Evolutionary conservation across 1,140 invertebrate genomes (phyloP).

Genomic region (Holotrichia oblita): DNA sequence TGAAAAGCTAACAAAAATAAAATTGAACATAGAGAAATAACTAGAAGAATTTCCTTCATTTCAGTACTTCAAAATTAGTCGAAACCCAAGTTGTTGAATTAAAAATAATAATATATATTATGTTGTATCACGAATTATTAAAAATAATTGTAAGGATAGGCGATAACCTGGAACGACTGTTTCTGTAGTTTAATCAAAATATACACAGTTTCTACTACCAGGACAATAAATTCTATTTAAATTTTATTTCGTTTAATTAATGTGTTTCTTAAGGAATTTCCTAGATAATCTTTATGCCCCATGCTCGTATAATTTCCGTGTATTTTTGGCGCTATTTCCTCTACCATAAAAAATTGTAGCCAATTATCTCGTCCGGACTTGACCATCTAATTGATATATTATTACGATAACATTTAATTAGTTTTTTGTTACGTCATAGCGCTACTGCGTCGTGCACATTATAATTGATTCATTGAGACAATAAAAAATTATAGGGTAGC

Average conservation of each 20-base stretch:
- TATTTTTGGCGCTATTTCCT: background rate
- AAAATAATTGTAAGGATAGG: too few species aligned
- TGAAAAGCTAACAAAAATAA: too few species aligned
- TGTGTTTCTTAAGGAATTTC: background rate
- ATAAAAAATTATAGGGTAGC: slow-evolving; percentile 2
- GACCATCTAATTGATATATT: slow-evolving; percentile 2
- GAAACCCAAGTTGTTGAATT: too few species aligned
- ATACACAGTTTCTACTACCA: too few species aligned
- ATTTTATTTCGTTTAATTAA: background rate
- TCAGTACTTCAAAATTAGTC: too few species aligned
- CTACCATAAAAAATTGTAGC: background rate
- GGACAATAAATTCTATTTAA: background rate
- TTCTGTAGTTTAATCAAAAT: too few species aligned
- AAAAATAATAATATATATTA: too few species aligned
- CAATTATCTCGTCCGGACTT: background rate
- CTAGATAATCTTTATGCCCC: background rate
- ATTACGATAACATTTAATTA: slow-evolving; percentile 14
- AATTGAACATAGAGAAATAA: too few species aligned
- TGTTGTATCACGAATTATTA: too few species aligned
- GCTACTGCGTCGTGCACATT: background rate
- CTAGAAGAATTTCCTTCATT: too few species aligned
- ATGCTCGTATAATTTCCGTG: background rate
- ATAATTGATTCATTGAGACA: slow-evolving; percentile 3
- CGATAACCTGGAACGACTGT: too few species aligned
- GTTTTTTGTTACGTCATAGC: background rate